phyloP scores from a whole-genome alignment of 2,113 vertebrate genomes.

The Sphaerodactylus townsendi region DNA sequence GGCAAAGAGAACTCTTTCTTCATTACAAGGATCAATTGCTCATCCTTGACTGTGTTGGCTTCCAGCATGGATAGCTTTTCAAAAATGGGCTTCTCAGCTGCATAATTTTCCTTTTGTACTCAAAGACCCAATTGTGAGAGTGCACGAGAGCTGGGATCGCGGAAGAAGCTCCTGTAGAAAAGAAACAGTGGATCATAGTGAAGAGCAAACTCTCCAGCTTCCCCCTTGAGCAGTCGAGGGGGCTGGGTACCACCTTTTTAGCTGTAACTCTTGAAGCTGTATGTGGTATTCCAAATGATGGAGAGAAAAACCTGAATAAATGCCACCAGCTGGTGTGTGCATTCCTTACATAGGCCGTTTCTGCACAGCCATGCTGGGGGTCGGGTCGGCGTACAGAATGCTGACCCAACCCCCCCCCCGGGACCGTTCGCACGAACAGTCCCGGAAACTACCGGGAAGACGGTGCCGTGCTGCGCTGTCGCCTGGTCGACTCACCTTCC shows the following conservation, averaged over 20 bases:
- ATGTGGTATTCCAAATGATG: not conserved
- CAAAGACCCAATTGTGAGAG: not conserved
- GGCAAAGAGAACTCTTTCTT: conserved; percentile 7
- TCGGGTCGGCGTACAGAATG: no score
- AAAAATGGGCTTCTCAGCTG: conserved; percentile 26
- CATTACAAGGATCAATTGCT: conserved; percentile 38
- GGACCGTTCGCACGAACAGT: no score
- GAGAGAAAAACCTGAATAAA: no score
- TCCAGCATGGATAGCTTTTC: conserved; percentile 47
- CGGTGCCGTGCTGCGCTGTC: no score
- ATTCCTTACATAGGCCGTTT: not conserved
- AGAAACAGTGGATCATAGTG: no score
- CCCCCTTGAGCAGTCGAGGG: not conserved
- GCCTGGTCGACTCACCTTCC: no score
- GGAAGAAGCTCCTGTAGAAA: not conserved
- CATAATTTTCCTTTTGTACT: conserved; percentile 24
- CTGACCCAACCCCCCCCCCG: no score
- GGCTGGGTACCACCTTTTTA: not conserved
- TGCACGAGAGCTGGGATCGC: not conserved
- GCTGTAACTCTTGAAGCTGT: not conserved
- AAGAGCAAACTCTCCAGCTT: not conserved
- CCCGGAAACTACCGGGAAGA: no score
- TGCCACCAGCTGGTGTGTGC: not conserved
- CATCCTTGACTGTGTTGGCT: conserved; percentile 43
- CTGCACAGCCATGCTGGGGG: no score